Base-by-base conservation (phyloP, 2,797 vertebrate genomes). In the Tadarida brasiliensis region DNA sequence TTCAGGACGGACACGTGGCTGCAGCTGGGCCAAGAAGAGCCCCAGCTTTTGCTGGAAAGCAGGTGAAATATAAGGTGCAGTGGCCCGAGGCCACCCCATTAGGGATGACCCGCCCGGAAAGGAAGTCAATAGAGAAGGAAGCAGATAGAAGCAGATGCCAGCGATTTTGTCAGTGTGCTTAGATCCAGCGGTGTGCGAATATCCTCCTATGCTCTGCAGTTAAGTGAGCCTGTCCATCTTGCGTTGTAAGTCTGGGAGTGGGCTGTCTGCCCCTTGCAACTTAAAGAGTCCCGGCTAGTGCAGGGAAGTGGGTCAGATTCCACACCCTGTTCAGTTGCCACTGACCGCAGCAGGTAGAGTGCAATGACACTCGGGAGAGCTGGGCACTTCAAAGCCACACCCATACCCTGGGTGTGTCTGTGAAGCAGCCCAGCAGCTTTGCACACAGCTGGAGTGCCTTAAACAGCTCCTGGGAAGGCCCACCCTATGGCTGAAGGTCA, bases 401-500 rank as follows among this genome's bases (percentile, higher is more conserved):
- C 87, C 67, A 71, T 5, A 19, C 7, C 35, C 35, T 77, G 92
- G 87, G 71, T 87, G 91, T 77, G 59, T 39, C 85, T 8, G 3
- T 65, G 30, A 92, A 92, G 85, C 33, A 14, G 17, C 39, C 26
- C 33, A 81, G 57, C 74, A 65, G 47, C 63, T 15, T 0, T 22
- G 47, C 17, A n/a, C 57, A 59, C 33, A 65, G 61, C 56, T 68
- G 33, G 26, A 24, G 10, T 7, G 24, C 26, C n/a, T 39, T 77
- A 39, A 68, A 35, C 67, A 30, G 22, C 26, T 73, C 80, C 56
- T 5, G 20, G 51, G 26, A 87, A 71, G 83, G 16, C 88, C 65
- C 30, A 39, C 20, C 80, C 70, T 57, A 11, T 5, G 15, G 71
- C 86, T 30, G 47, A 94, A 91, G 67, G 65, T 94, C 93, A 94